Evolutionary conservation across 2,113 vertebrate genomes (phyloP), one percentile per base, ranked within the genome.

Genomic region (Lanius ludovicianus): DNA sequence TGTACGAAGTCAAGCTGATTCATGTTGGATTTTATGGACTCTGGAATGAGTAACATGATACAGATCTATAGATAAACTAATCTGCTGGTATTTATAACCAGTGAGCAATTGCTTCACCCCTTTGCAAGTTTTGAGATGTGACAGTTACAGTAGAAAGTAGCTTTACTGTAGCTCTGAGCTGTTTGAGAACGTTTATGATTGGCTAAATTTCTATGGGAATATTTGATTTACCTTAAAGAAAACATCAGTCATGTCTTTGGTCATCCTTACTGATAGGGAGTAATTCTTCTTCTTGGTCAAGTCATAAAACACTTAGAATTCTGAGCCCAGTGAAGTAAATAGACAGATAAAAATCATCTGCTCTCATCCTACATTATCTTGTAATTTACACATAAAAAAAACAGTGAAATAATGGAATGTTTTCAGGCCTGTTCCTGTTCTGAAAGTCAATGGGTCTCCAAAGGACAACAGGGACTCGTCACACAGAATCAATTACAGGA

Each of bases 371-470:
- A 84, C 42, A 91, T 96, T 97, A 91, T 84, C 91, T 96, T 85
- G 89, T 93, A 90, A 97, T 97, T 97, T 95, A 93, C 94, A 93
- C 96, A 88, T 95, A 31, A 97, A 98, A 96, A 96, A 94, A 93
- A 42, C 33, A 97, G 84, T 56, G 35, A 93, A 97, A 97, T 96
- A 94, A 96, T 93, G 84, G 97, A 95, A 96, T 83, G 88, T 97
- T 97, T 97, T 97, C 84, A 89, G 88, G 59, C 41, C 80, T 49
- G n/a, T 64, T 87, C 70, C 69, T 87, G 37, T 89, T 86, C 53
- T 87, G 80, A 93, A 95, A 80, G 88, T 94, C 88, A 90, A 1
- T 76, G 49, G 90, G 79, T 88, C 73, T 90, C 79, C 68, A 76
- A 9, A 86, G 85, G 69, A 81, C 79, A 68, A 75, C 5, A 23